Percentiles rank a stretch among this genome's conserved stretches.
These are phyloP conservation scores for Dexiosoma caninum DNA, from an alignment of 2,888 invertebrate species.

Conservation along the genomic window DNA sequence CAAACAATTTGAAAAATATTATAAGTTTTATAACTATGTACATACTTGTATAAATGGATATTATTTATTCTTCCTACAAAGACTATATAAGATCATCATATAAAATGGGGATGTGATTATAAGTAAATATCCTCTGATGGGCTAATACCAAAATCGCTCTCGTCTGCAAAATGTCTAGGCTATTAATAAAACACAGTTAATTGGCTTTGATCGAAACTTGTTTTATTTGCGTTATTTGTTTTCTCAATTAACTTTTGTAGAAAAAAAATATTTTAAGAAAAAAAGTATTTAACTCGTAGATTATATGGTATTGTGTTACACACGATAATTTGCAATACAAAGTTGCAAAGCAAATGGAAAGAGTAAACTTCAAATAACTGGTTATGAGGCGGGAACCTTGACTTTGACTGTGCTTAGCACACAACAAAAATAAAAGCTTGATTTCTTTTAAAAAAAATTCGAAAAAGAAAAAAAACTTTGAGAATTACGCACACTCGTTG, in stretches of 20 bases:
- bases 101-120: no score
- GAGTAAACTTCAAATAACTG: neutral
- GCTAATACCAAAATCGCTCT: no score
- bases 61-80: no score
- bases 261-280: neutral
- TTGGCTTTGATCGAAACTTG: constrained; percentile 4
- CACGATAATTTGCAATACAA: constrained; percentile 9
- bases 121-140: no score
- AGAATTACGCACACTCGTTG: no score
- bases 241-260: neutral
- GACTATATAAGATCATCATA: no score
- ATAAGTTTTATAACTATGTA: no score
- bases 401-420: constrained; percentile 58
- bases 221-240: neutral
- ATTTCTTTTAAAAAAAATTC: neutral
- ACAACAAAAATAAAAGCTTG: no score
- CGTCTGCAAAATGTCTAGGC: neutral
- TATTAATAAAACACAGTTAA: neutral
- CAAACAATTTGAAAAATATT: no score
- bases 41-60: no score
- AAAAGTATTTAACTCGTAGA: no score
- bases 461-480: neutral
- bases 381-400: constrained; percentile 50
- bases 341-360: neutral
- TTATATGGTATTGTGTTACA: neutral